A percentile compares a stretch with the other conserved stretches of the same genome.
phyloP scores from a whole-genome alignment of 2,797 vertebrate species.

The Malacoraja senta region DNA sequence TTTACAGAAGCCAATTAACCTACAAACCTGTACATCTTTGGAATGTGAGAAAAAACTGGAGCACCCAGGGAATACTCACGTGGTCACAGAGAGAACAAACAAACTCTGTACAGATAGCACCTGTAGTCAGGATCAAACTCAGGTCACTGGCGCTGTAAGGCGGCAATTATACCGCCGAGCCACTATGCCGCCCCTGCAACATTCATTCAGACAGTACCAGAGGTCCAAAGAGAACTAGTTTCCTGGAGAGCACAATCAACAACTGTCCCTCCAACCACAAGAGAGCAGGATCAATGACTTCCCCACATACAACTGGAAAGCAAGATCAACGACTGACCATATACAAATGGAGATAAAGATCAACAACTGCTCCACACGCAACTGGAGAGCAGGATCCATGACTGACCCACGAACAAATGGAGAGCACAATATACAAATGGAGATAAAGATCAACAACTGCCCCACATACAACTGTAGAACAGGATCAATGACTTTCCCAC shows the following conservation, averaged over 20 bases:
- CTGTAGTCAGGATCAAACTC: no score
- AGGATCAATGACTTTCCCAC: not conserved
- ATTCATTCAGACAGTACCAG: no score
- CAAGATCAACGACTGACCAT: not conserved
- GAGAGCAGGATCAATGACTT: not conserved
- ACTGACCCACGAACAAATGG: not conserved
- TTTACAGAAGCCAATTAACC: no score
- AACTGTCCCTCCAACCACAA: not conserved
- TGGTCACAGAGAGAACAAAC: no score
- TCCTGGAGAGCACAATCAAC: not conserved
- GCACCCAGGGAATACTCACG: no score
- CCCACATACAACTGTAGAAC: not conserved
- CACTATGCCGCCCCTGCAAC: no score
- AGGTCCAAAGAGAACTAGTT: no score
- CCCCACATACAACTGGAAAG: not conserved
- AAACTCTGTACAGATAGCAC: no score
- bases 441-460: not conserved
- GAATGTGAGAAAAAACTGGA: no score
- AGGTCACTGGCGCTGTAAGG: no score
- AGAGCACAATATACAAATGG: not conserved
- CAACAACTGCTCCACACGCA: not conserved
- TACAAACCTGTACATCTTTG: no score
- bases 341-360: not conserved
- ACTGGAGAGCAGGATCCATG: not conserved
- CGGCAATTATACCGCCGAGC: no score